These are phyloP conservation scores for Rhodeus uyekii DNA, from an alignment of 2,797 vertebrate genomes.

Conservation along the genomic window DNA sequence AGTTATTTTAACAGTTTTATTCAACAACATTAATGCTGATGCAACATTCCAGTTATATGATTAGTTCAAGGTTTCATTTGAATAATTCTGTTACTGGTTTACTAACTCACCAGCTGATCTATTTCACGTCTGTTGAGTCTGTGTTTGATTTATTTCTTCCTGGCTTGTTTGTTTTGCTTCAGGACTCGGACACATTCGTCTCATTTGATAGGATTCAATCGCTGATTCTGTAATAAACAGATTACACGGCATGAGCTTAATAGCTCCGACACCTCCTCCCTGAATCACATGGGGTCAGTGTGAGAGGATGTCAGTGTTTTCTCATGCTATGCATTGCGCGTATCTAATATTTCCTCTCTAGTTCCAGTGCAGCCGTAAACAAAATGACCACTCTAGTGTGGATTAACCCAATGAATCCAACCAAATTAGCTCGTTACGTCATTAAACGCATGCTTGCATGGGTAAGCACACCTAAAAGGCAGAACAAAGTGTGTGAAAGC, in stretches of 20 bases:
- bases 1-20: not conserved
- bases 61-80: not conserved
- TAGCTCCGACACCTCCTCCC: not conserved
- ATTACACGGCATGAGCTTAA: conserved; percentile 11
- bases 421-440: not conserved
- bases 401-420: not conserved
- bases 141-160: not conserved
- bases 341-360: not conserved
- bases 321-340: not conserved
- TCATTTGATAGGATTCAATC: conserved; percentile 16
- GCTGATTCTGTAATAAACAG: not conserved
- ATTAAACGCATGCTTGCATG: not conserved
- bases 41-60: not conserved
- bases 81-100: conserved; percentile 1
- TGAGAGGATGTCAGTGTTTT: not conserved
- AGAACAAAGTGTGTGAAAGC: conserved; percentile 2
- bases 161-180: conserved; percentile 19
- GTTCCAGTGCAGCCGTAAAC: not conserved
- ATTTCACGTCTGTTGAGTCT: not conserved
- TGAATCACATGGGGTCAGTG: conserved; percentile 18
- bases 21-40: not conserved
- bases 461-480: not conserved
- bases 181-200: not conserved
- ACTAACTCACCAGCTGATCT: conserved; percentile 6
- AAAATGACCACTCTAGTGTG: not conserved